phyloP scores from a whole-genome alignment of 1,140 invertebrate genomes.

The Musca vetustissima region DNA sequence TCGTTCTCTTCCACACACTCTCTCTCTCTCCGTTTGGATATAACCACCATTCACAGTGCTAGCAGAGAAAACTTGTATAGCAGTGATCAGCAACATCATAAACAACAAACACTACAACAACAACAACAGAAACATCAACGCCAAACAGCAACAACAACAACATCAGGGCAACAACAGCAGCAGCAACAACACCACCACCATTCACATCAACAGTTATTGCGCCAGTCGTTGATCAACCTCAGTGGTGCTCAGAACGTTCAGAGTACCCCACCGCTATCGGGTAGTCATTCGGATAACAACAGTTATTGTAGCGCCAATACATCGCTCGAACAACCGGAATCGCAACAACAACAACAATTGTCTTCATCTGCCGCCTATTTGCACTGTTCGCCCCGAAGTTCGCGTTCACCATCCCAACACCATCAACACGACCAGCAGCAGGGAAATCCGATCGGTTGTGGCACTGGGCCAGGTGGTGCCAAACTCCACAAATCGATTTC shows the following conservation, averaged over 20 bases:
- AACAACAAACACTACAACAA: slow-evolving; percentile 34
- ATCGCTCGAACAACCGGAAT: slow-evolving; percentile 3
- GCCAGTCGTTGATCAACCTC: slow-evolving; percentile 54
- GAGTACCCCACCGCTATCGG: slow-evolving; percentile 27
- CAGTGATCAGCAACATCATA: slow-evolving; percentile 41
- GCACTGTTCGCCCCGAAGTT: too few relatives aligned
- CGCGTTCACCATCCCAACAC: too few relatives aligned
- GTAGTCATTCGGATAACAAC: slow-evolving; percentile 29
- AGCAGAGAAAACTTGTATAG: slow-evolving; percentile 54
- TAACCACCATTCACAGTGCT: slow-evolving; percentile 36
- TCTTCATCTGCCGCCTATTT: not conserved
- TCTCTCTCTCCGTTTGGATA: not conserved
- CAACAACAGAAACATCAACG: slow-evolving; percentile 31
- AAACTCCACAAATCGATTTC: slow-evolving; percentile 33
- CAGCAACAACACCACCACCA: slow-evolving; percentile 40
- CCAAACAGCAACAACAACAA: slow-evolving; percentile 29
- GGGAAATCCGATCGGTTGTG: not conserved
- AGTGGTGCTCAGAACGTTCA: slow-evolving; percentile 44
- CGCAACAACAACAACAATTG: slow-evolving; percentile 5
- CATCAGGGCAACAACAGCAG: slow-evolving; percentile 28
- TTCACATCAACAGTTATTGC: slow-evolving; percentile 51
- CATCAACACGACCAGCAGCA: not conserved
- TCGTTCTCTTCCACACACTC: too few relatives aligned
- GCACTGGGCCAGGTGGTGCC: too few relatives aligned
- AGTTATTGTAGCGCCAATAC: slow-evolving; percentile 20